Conservation (phyloP, 2,888 invertebrate genomes). For the Ennomos quercinarius region DNA sequence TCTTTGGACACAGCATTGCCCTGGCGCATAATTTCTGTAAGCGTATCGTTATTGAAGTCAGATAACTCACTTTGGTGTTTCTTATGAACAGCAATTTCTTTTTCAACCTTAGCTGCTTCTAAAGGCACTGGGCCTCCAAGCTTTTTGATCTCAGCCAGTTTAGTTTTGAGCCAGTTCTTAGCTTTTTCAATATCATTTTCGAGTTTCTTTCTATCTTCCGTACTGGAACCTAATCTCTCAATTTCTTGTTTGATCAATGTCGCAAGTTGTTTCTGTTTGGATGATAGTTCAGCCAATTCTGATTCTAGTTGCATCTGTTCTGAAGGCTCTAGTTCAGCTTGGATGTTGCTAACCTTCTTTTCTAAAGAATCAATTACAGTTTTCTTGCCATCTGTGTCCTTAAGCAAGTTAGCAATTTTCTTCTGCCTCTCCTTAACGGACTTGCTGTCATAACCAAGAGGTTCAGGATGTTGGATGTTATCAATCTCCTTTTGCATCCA, state of each 20-base stretch:
- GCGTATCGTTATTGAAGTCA: slow-evolving; percentile 90
- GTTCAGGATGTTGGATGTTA: slow-evolving; percentile 87
- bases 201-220: slow-evolving; percentile 90
- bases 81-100: slow-evolving; percentile 91
- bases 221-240: slow-evolving; percentile 88
- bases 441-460: slow-evolving; percentile 91
- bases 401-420: slow-evolving; percentile 89
- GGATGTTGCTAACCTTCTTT: slow-evolving; percentile 93
- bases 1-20: slow-evolving; percentile 92
- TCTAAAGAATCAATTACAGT: slow-evolving; percentile 93
- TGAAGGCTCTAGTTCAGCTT: slow-evolving; percentile 93
- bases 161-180: slow-evolving; percentile 92
- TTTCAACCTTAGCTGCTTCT: slow-evolving; percentile 92
- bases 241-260: slow-evolving; percentile 90
- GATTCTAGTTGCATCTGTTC: slow-evolving; percentile 93
- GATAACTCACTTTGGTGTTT: slow-evolving; percentile 91
- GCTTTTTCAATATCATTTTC: slow-evolving; percentile 92
- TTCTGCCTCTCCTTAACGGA: slow-evolving; percentile 91
- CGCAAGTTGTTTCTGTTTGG: slow-evolving; percentile 91
- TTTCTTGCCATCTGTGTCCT: slow-evolving; percentile 94
- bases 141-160: slow-evolving; percentile 91
- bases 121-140: slow-evolving; percentile 91
- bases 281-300: slow-evolving; percentile 88
- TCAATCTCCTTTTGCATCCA: slow-evolving; percentile 92
- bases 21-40: slow-evolving; percentile 91